phyloP scores from a whole-genome alignment of 2,113 vertebrate species.

The Jaculus jaculus region DNA sequence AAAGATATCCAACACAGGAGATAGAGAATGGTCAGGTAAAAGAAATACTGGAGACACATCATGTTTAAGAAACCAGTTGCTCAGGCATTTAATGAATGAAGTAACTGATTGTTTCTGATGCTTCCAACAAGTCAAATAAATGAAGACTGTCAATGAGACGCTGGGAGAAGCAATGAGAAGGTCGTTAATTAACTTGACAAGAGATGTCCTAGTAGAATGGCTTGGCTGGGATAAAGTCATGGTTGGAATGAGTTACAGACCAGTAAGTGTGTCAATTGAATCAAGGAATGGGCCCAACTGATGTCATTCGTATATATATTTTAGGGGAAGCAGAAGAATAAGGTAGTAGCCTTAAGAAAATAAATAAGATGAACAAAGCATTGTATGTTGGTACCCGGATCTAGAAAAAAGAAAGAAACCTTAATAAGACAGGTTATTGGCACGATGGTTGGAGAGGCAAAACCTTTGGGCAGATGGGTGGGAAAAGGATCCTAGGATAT shows the following conservation, averaged over 20 bases:
- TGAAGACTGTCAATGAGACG: constrained; percentile 1
- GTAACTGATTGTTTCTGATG: not conserved
- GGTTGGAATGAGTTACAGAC: not conserved
- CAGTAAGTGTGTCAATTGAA: not conserved
- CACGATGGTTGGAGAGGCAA: not conserved
- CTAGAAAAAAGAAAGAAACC: not conserved
- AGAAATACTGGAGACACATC: not conserved
- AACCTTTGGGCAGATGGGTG: not conserved
- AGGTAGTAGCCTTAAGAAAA: not conserved
- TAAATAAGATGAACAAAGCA: not conserved
- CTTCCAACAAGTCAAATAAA: constrained; percentile 4
- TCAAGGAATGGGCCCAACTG: not conserved
- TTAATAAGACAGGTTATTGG: not conserved
- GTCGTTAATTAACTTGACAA: not conserved
- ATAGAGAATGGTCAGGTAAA: not conserved
- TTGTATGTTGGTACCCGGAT: not conserved
- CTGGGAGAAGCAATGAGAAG: not conserved
- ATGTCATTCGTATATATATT: not conserved
- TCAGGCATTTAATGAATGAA: not conserved
- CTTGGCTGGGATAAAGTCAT: not conserved
- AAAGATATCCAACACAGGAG: not conserved
- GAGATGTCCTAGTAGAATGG: not conserved
- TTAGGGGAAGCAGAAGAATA: not conserved
- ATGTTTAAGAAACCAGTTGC: not conserved
- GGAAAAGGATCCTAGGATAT: not conserved